Conservation (phyloP, 2,797 vertebrate genomes). For the Trachops cirrhosus region DNA sequence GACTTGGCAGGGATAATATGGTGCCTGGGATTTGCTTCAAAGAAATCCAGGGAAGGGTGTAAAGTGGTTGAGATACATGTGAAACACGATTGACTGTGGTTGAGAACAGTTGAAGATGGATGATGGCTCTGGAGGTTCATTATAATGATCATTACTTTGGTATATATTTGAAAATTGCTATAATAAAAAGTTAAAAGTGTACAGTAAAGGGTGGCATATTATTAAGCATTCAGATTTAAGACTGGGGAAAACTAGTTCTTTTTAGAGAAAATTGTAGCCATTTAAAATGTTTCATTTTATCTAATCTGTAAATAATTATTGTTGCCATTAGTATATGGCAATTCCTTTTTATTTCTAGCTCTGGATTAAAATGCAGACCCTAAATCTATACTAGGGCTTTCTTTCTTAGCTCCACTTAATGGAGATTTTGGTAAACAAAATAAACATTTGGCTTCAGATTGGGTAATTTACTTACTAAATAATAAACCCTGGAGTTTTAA, state of each 20-base stretch:
- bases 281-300: not conserved
- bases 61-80: not conserved
- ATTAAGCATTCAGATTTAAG: not conserved
- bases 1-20: not conserved
- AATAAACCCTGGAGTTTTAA: not conserved
- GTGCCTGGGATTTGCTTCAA: not conserved
- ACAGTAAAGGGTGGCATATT: not conserved
- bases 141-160: not conserved
- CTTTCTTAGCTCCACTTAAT: not conserved
- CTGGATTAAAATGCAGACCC: not conserved
- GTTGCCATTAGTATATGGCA: not conserved
- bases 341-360: not conserved
- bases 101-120: not conserved
- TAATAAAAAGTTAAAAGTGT: not conserved
- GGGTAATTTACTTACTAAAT: not conserved
- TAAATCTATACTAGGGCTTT: not conserved
- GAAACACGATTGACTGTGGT: not conserved
- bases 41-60: not conserved
- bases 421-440: constrained; percentile 10
- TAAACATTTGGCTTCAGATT: not conserved
- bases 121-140: not conserved
- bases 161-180: not conserved
- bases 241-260: not conserved
- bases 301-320: not conserved
- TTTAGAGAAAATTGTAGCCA: not conserved